Evolutionary conservation across 1,140 invertebrate species (phyloP).

Genomic region (Brachystomella parvula): DNA sequence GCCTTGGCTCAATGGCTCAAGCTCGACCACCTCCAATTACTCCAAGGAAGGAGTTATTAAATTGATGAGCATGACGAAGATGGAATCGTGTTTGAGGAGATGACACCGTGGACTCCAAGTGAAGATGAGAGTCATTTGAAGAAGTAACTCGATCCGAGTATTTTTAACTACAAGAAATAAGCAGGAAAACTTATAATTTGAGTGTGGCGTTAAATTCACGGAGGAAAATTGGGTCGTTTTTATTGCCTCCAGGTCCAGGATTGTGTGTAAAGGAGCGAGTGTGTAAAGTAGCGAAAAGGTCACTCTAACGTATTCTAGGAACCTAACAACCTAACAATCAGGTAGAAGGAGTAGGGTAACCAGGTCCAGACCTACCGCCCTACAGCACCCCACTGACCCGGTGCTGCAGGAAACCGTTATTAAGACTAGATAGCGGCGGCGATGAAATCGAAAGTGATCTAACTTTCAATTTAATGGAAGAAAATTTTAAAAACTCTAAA

Average conservation of each 20-base stretch:
- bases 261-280: not conserved
- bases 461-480: not conserved
- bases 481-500: not conserved
- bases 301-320: too few relatives aligned
- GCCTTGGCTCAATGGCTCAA: not conserved
- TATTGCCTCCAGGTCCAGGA: not conserved
- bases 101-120: not conserved
- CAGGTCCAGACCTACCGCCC: not conserved
- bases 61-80: not conserved
- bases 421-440: not conserved
- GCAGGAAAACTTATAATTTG: not conserved
- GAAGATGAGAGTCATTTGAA: not conserved
- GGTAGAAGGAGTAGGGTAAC: not conserved
- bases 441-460: not conserved
- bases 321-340: not conserved
- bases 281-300: too few relatives aligned
- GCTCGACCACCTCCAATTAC: not conserved
- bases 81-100: not conserved
- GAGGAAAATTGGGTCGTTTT: not conserved
- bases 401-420: not conserved
- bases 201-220: not conserved
- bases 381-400: not conserved
- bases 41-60: not conserved
- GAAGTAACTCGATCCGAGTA: not conserved
- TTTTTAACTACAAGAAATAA: not conserved